Evolutionary conservation across 2,797 vertebrate genomes (phyloP), one percentile per base, ranked within the genome.

Genomic region (Octomys mimax): DNA sequence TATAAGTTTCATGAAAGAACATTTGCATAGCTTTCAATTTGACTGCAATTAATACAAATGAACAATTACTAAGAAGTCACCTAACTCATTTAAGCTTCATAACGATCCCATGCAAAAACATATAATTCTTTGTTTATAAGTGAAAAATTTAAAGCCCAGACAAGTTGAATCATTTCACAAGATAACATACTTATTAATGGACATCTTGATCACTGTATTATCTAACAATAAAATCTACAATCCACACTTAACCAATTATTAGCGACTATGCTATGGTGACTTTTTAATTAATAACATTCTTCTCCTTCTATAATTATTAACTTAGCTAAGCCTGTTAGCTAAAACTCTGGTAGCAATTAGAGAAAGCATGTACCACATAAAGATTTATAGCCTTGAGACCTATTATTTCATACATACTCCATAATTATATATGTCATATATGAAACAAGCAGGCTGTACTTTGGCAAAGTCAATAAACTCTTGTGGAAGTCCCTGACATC

Each of bases 281-380:
- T 89, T 5, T 75, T 95, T 90, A 95, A 96, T 96, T 94, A 95
- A 80, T 93, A 91, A 80, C 19, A 80, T 71, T 89, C 6, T 85
- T 24, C 31, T 90, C 62, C 22, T 83, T 24, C 81, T 95, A 52
- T 64, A 85, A 92, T 89, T 97, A 87, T 92, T n/a, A 95, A 66
- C 26, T 71, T 16, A 97, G 77, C 59, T 57, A 84, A 94, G 22
- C 16, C 61, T 83, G 86, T 94, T 95, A 93, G 70, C 66, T 7
- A 73, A 62, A 94, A 89, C 59, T 71, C 52, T 92, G 39, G n/a
- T 96, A 46, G 33, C 62, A 64, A 59, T 94, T 90, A 91, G 24
- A 92, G 14, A 88, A 66, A 77, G 3, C 85, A 95, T 87, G 61
- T 86, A 21, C 31, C 52, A 86, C 52, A 49, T 92, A 93, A 89